phyloP scores from a whole-genome alignment of 2,888 invertebrate species.

The Osmoderma eremita region DNA sequence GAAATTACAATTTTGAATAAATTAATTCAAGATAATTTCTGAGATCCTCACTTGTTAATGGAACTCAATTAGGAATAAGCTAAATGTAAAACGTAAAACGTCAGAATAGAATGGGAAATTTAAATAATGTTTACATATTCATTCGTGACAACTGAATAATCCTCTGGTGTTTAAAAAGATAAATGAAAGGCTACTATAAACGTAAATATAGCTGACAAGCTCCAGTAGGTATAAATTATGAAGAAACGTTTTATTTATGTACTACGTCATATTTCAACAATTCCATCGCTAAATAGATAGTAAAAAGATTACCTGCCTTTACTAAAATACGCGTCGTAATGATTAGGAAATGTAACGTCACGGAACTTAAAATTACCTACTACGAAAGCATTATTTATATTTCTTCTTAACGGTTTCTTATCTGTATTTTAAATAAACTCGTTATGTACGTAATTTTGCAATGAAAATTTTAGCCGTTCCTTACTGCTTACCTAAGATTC shows the following conservation, averaged over 20 bases:
- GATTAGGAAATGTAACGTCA: neutral
- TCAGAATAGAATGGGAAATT: constrained; percentile 3
- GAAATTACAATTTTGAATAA: too few relatives aligned
- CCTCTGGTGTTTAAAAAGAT: constrained; percentile 12
- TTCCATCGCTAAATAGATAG: constrained; percentile 1
- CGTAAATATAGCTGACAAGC: constrained; percentile 1
- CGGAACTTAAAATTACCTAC: neutral
- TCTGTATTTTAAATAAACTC: too few relatives aligned
- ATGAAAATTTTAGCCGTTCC: too few relatives aligned
- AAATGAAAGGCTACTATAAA: constrained; percentile 11
- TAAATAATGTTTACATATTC: constrained; percentile 13
- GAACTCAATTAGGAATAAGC: too few relatives aligned
- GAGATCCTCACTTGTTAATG: too few relatives aligned
- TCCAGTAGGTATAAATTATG: constrained; percentile 16
- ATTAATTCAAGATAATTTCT: too few relatives aligned
- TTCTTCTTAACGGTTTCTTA: too few relatives aligned
- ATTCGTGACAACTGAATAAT: constrained; percentile 18
- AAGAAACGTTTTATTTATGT: constrained; percentile 19
- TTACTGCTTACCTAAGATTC: too few relatives aligned
- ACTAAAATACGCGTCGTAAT: neutral
- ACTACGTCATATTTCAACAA: constrained; percentile 7
- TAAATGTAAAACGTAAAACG: too few relatives aligned
- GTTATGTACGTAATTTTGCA: too few relatives aligned
- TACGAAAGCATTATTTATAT: too few relatives aligned
- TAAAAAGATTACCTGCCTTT: neutral